Base-by-base conservation (phyloP, 1,140 invertebrate species). In the Macrotrachela quadricornifera region DNA sequence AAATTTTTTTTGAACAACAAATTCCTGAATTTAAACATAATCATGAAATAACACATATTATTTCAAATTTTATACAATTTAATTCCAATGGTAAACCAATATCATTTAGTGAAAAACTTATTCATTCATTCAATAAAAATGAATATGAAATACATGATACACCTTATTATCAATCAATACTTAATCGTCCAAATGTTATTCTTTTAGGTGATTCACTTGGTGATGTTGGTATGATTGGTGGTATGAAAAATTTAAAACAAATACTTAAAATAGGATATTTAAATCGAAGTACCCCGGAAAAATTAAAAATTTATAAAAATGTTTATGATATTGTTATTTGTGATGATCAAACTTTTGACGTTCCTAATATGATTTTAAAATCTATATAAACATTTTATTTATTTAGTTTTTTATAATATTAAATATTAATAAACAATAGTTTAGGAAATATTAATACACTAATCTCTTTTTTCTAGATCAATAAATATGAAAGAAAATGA, bases 31-130 rank as follows among this genome's bases (percentile, higher is more conserved):
- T 30, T 30, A 30, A 30, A 30, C 21, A 30, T 30, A 30, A 30
- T 30, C 21, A 30, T 30, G 21, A 30, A 30, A 4, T 8, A 30
- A 4, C 21, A 30, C 21, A 30, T 30, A 74, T 88, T 16, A 77
- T 94, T 13, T 88, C 86, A 8, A 95, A 94, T 69, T 91, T 86
- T 68, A 75, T 92, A 50, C 75, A 80, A 12, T 82, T 80, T 59
- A 75, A 83, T 63, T 62, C 72, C 10, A 64, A 79, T 30, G 61
- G 61, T 10, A 57, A 56, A 36, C 50, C 69, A 55, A 61, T 74
- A 51, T 84, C 83, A 1, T 82, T 81, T 63, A 77, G 80, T 58
- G 75, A 78, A n/a, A 75, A 76, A 11, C 71, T 84, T 1, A 86
- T 92, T 52, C 66, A 69, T 62, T 79, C 80, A 2, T 86, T 80